phyloP scores from a whole-genome alignment of 1,140 invertebrate genomes.

The Orchesella cincta region DNA sequence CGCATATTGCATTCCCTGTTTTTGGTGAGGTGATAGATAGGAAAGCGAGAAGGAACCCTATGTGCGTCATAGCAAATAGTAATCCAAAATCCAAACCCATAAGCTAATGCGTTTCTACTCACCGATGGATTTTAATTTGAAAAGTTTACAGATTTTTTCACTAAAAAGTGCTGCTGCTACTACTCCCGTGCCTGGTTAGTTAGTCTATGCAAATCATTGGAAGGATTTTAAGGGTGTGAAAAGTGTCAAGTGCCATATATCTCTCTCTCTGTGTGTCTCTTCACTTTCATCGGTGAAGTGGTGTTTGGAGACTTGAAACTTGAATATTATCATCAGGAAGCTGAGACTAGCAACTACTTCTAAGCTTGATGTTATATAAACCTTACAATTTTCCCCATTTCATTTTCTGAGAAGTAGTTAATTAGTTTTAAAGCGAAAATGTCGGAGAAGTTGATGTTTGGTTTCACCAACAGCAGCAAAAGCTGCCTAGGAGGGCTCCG shows the following conservation, averaged over 20 bases:
- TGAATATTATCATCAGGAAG: too few species aligned
- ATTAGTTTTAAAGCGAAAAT: conserved; percentile 14
- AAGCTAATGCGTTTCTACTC: neutral
- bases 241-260: conserved; percentile 27
- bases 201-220: neutral
- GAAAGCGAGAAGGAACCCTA: neutral
- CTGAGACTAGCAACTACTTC: too few species aligned
- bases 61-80: neutral
- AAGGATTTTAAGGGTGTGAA: neutral
- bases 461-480: too few species aligned
- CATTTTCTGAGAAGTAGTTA: conserved; percentile 6
- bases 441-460: conserved; percentile 11
- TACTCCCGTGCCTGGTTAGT: neutral
- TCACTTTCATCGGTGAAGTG: too few species aligned
- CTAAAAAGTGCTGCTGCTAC: neutral
- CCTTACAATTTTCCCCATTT: too few species aligned
- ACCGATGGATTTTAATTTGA: conserved; percentile 29
- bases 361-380: too few species aligned
- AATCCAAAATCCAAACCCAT: too few species aligned
- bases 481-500: too few species aligned
- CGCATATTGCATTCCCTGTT: too few species aligned
- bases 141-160: conserved; percentile 2
- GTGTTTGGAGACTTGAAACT: too few species aligned
- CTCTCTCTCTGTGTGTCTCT: conserved; percentile 1
- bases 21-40: neutral